phyloP scores from a whole-genome alignment of 2,797 vertebrate species.

The Poecilia wingei region DNA sequence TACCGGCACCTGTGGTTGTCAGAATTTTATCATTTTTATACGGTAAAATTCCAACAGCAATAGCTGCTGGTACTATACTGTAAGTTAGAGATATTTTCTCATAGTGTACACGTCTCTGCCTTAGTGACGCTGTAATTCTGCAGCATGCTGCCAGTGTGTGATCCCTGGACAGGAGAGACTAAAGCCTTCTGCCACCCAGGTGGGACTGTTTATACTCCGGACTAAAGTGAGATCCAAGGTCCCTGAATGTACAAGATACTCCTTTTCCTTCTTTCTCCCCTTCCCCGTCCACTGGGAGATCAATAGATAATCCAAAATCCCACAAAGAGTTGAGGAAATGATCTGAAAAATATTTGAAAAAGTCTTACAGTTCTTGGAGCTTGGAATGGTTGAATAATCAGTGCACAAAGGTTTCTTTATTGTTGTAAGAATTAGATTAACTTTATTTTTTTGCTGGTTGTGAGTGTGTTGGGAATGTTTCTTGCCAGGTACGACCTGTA shows the following conservation, averaged over 20 bases:
- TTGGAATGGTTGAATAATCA: not conserved
- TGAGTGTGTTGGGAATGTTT: not conserved
- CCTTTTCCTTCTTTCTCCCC: not conserved
- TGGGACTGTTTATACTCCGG: not conserved
- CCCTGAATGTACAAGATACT: not conserved
- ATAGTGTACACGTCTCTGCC: not conserved
- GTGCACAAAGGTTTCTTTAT: not conserved
- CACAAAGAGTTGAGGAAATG: not conserved
- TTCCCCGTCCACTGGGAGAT: not conserved
- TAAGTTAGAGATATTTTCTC: too few relatives aligned
- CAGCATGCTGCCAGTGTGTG: not conserved
- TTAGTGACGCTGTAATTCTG: not conserved
- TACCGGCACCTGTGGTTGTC: too few relatives aligned
- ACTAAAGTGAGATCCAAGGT: not conserved
- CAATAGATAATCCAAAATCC: not conserved
- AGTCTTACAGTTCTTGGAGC: not conserved
- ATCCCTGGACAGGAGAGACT: not conserved
- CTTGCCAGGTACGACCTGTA: not conserved
- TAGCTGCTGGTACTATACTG: too few relatives aligned
- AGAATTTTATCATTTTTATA: too few relatives aligned
- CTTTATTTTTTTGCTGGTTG: not conserved
- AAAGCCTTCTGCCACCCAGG: not conserved
- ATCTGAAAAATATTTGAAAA: not conserved
- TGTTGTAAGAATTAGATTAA: not conserved
- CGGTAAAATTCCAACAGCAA: too few relatives aligned